Evolutionary conservation across 1,140 invertebrate genomes (phyloP).

Genomic region (Saccostrea cuccullata): DNA sequence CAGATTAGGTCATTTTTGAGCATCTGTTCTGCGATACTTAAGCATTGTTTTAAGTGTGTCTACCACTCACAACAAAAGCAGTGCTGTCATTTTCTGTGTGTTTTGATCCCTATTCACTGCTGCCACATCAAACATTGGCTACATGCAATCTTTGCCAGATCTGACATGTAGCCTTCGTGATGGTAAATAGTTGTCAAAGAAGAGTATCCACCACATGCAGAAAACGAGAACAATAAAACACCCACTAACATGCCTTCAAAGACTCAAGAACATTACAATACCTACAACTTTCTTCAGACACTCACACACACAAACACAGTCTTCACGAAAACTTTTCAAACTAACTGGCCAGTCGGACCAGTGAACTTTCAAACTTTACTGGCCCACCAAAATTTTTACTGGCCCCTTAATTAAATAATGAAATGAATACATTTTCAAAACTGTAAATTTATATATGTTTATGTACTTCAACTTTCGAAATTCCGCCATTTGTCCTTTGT

Average conservation of each 20-base stretch:
- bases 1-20: not conserved
- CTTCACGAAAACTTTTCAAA: too few species aligned
- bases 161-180: not conserved
- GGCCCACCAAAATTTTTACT: too few species aligned
- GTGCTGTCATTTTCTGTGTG: conserved; percentile 19
- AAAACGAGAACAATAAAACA: not conserved
- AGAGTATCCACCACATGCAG: conserved; percentile 14
- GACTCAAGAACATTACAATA: not conserved
- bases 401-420: too few species aligned
- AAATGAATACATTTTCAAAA: too few species aligned
- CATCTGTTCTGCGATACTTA: conserved; percentile 6
- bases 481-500: too few species aligned
- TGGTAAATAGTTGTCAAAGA: conserved; percentile 22
- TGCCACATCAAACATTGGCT: conserved; percentile 24
- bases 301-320: not conserved
- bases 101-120: conserved; percentile 12
- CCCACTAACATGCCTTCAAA: conserved; percentile 19
- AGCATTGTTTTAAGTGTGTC: not conserved
- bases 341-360: too few species aligned
- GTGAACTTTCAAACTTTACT: too few species aligned
- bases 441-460: too few species aligned
- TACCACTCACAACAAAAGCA: not conserved
- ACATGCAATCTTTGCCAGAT: conserved; percentile 33
- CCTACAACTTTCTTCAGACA: not conserved
- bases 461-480: too few species aligned